Percentiles rank a stretch among this genome's conserved stretches.
These are phyloP conservation scores for Eonycteris spelaea DNA, from an alignment of 2,113 vertebrate genomes.

Conservation along the genomic window DNA sequence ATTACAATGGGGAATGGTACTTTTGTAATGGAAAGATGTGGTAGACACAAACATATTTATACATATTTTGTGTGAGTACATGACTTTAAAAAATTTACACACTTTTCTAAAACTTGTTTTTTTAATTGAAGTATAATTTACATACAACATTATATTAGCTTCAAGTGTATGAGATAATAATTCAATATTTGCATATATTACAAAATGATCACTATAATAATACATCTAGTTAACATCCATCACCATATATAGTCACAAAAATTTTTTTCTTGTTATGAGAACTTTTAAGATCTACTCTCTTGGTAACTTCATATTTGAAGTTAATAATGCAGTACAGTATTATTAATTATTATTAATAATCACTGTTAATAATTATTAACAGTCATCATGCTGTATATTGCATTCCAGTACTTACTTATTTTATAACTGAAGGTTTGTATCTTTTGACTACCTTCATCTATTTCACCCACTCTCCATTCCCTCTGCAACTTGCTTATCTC, in stretches of 20 bases:
- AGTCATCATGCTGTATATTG: neutral
- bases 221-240: neutral
- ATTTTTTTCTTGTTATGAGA: neutral
- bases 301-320: neutral
- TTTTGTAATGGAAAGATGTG: neutral
- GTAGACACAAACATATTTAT: neutral
- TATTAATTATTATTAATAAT: neutral
- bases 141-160: neutral
- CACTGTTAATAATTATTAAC: no score
- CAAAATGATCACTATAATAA: neutral
- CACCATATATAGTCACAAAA: neutral
- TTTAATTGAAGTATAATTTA: neutral
- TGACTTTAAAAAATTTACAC: neutral
- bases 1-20: neutral
- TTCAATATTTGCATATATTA: neutral
- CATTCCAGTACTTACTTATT: neutral
- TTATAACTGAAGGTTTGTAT: neutral
- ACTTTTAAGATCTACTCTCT: neutral
- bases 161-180: neutral
- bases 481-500: neutral
- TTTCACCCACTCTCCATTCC: neutral
- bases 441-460: neutral
- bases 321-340: neutral
- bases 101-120: neutral
- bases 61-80: neutral